Evolutionary conservation across 2,888 invertebrate genomes (phyloP).

Genomic region (Cosmorhoe ocellata): DNA sequence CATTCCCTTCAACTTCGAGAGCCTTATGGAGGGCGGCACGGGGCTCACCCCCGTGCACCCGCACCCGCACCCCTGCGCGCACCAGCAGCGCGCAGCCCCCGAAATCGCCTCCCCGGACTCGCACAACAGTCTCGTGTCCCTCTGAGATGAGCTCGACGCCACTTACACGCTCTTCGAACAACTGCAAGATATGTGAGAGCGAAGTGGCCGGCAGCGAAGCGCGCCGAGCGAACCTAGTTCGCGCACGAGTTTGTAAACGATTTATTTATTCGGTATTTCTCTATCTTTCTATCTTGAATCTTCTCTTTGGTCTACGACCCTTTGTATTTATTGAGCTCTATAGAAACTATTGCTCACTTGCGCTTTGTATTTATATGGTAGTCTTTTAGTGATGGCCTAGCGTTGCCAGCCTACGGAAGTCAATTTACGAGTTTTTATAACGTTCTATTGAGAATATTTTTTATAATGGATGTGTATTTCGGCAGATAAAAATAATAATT

Average conservation of each 20-base stretch:
- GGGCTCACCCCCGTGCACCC: conserved; percentile 92
- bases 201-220: neutral
- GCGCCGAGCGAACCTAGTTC: conserved; percentile 46
- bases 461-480: conserved; percentile 66
- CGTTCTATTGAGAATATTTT: conserved; percentile 69
- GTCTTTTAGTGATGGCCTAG: conserved; percentile 49
- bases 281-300: conserved; percentile 20
- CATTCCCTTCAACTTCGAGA: conserved; percentile 94
- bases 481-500: conserved; percentile 66
- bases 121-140: conserved; percentile 90
- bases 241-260: conserved; percentile 45
- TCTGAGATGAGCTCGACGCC: conserved; percentile 80
- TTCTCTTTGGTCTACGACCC: conserved; percentile 38
- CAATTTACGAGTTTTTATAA: conserved; percentile 69
- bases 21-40: conserved; percentile 96
- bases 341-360: conserved; percentile 72
- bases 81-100: conserved; percentile 88
- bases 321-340: conserved; percentile 57
- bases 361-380: conserved; percentile 71
- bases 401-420: conserved; percentile 57
- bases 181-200: conserved; percentile 9
- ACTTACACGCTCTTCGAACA: conserved; percentile 41
- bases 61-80: conserved; percentile 88
- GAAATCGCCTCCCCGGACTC: conserved; percentile 89
- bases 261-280: conserved; percentile 21